Conservation (phyloP, 2,113 vertebrate genomes). For the Ardeotis arabs region DNA sequence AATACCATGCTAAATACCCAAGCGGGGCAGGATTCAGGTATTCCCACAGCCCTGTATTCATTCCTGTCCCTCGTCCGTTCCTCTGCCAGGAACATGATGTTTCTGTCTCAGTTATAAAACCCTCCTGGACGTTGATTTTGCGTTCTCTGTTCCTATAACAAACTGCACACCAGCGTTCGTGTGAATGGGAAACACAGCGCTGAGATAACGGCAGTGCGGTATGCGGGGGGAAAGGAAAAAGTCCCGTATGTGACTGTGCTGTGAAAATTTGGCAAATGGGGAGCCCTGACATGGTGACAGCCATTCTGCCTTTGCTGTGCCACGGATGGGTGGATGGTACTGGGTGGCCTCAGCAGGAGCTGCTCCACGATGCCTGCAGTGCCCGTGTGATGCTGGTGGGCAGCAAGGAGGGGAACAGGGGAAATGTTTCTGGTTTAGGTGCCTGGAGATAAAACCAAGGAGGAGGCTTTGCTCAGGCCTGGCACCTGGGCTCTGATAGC, state of each 20-base stretch:
- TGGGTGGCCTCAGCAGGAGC: not conserved
- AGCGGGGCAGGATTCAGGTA: not conserved
- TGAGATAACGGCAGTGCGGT: not conserved
- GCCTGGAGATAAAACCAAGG: not conserved
- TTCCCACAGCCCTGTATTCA: not conserved
- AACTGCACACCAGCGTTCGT: too few relatives aligned
- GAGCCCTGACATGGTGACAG: not conserved
- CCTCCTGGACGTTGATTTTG: not conserved
- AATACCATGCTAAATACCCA: not conserved
- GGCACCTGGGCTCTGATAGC: not conserved
- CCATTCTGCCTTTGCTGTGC: not conserved
- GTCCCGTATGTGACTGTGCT: not conserved
- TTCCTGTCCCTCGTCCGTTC: not conserved
- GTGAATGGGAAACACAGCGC: not conserved
- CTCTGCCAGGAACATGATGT: not conserved
- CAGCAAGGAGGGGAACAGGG: not conserved
- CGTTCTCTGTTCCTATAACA: not conserved
- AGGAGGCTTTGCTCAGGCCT: not conserved
- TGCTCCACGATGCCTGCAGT: not conserved
- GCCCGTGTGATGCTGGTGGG: not conserved
- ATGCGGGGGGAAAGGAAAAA: not conserved
- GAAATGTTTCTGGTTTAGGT: not conserved
- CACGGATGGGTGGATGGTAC: rapidly evolving
- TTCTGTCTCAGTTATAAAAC: not conserved
- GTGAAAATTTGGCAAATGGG: not conserved